Evolutionary conservation across 2,888 invertebrate genomes (phyloP).

Genomic region (Peribatodes rhomboidaria): DNA sequence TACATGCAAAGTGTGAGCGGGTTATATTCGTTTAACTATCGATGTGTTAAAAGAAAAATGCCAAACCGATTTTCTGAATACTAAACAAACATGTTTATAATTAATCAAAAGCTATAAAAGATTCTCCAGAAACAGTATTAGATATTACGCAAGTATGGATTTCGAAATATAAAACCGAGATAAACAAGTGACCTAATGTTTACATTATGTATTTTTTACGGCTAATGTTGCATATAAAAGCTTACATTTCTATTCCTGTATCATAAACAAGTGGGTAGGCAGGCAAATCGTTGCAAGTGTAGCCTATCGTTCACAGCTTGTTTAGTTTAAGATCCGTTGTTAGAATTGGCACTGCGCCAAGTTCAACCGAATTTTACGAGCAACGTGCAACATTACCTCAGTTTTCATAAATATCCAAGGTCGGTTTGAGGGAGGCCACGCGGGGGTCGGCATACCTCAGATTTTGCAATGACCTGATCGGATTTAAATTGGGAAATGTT

Average conservation of each 20-base stretch:
- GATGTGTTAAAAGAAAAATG: background rate
- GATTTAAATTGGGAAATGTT: background rate
- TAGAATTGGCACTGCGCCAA: conserved; percentile 77
- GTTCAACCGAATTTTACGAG: conserved; percentile 76
- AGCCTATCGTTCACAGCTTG: conserved; percentile 70
- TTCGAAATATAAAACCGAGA: conserved; percentile 1
- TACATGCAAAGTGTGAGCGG: background rate
- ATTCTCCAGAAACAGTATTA: conserved; percentile 9
- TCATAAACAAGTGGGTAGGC: conserved; percentile 42
- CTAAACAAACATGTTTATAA: background rate
- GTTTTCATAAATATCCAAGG: conserved; percentile 83
- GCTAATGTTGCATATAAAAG: conserved; percentile 27
- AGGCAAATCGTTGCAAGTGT: conserved; percentile 56
- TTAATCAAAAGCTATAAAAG: conserved; percentile 9
- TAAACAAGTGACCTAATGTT: conserved; percentile 17
- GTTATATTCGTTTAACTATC: background rate
- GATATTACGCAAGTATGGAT: conserved; percentile 15
- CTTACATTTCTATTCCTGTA: conserved; percentile 41
- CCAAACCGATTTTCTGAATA: background rate
- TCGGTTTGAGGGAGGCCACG: conserved; percentile 59
- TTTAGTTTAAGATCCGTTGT: conserved; percentile 71
- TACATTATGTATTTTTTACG: conserved; percentile 21
- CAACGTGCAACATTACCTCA: conserved; percentile 80
- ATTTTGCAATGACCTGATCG: conserved; percentile 16
- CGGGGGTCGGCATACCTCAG: conserved; percentile 51